These are phyloP conservation scores for Crotalus viridis DNA, from an alignment of 2,113 vertebrate genomes.

Conservation along the genomic window DNA sequence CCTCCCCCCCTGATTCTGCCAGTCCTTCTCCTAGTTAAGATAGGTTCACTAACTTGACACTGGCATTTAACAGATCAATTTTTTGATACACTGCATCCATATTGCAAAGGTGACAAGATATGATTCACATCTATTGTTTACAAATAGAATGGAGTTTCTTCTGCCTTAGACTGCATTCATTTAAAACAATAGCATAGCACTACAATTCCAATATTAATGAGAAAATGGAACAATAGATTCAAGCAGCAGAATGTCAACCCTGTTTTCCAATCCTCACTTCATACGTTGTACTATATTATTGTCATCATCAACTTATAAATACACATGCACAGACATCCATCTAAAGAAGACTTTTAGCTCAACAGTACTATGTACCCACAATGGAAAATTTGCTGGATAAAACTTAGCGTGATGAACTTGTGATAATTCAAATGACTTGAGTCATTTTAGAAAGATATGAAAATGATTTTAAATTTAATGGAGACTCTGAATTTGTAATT, in stretches of 20 bases:
- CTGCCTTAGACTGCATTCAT: too few relatives aligned
- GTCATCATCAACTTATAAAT: not conserved
- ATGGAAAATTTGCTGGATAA: not conserved
- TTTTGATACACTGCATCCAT: not conserved
- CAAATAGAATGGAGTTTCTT: not conserved
- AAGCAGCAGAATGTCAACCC: not conserved
- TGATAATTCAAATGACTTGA: not conserved
- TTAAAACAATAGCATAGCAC: not conserved
- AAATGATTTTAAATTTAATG: not conserved
- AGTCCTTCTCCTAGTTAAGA: not conserved
- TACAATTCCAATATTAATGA: not conserved
- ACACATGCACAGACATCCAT: not conserved
- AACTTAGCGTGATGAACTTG: not conserved
- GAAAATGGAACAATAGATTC: not conserved
- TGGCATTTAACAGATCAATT: not conserved
- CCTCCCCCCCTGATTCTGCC: not conserved
- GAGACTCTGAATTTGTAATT: not conserved
- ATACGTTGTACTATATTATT: not conserved
- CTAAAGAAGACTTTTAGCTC: not conserved
- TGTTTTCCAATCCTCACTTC: not conserved
- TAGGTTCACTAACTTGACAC: not conserved
- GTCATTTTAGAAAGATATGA: not conserved
- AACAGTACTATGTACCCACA: not conserved
- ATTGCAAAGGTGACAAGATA: not conserved
- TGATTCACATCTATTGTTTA: not conserved